Percentiles rank a stretch among this genome's conserved stretches.
Conservation (phyloP, 2,113 vertebrate species). For the Thryonomys swinderianus region DNA sequence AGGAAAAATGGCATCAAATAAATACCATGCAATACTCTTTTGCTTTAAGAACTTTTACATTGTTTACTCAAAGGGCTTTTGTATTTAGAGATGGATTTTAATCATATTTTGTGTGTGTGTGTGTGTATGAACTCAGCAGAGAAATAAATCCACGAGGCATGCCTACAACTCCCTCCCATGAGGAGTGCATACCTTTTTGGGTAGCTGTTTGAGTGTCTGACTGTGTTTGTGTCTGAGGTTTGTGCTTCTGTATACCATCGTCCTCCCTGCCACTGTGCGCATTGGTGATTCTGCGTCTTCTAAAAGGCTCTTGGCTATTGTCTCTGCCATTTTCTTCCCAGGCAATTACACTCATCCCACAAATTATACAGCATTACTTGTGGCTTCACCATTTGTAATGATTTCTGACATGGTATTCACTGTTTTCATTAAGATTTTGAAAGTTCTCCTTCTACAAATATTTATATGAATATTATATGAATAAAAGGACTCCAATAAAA, state of each 20-base stretch:
- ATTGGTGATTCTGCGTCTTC: not conserved
- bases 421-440: not conserved
- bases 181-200: not conserved
- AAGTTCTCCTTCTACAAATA: slow-evolving; percentile 34
- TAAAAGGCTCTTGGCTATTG: not conserved
- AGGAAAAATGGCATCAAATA: not conserved
- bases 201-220: not conserved
- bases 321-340: slow-evolving; percentile 3
- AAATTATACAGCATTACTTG: not conserved
- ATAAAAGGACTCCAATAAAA: slow-evolving; percentile 18
- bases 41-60: not conserved
- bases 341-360: not conserved
- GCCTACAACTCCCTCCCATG: accelerated
- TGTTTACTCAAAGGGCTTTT: not conserved
- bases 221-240: not conserved
- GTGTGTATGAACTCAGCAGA: not conserved
- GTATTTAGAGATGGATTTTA: not conserved
- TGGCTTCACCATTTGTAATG: not conserved
- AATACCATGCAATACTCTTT: not conserved
- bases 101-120: not conserved
- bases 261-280: accelerated
- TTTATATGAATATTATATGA: slow-evolving; percentile 13
- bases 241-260: not conserved
- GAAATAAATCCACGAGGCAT: not conserved
- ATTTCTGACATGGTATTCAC: not conserved